Base-by-base conservation (phyloP, 2,113 vertebrate species). In the Leiothrix lutea region DNA sequence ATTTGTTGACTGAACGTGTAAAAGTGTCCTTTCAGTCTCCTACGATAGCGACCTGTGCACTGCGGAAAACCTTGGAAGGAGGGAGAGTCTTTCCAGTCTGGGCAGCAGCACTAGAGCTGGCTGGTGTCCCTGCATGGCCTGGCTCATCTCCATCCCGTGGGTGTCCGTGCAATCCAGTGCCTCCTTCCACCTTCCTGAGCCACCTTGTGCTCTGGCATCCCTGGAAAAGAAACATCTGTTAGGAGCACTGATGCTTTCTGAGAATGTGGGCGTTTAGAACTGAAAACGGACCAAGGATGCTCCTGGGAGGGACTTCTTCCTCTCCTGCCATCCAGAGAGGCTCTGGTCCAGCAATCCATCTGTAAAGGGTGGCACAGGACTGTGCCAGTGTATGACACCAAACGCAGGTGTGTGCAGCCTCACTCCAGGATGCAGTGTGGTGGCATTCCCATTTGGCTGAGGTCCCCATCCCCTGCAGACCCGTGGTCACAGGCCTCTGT, bases 401-500 rank as follows among this genome's bases (percentile, higher is more conserved):
- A 91, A 65, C 15, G 13, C 48, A 56, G 8, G 35, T 5, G 31
- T 53, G 31, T 66, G 61, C 23, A 13, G 51, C 42, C 18, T 88
- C 44, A 8, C 22, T 19, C 26, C 0, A 0, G 40, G 54, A 80
- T 51, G 58, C 53, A 72, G 16, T 1, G 2, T 19, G 11, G 12
- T 40, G 23, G 42, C 54, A 65, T 69, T 72, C n/a, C 25, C 3
- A 3, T 16, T 11, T 3, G 35, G 25, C 36, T 80, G 72, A 78
- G n/a, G 22, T 57, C 16, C 5, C 22, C 0, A 1, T n/a, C 23
- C 20, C 19, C 17, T 29, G 28, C 4, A 10, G 75, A 64, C 16
- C 13, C 0, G 0, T 0, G 3, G 33, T 20, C 11, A 29, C 1
- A 2, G 47, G 4, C 62, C 15, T 50, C 5, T 0, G 3, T 24